Conservation (phyloP, 2,113 vertebrate genomes). For the Pseudolaguvia tuberculata region DNA sequence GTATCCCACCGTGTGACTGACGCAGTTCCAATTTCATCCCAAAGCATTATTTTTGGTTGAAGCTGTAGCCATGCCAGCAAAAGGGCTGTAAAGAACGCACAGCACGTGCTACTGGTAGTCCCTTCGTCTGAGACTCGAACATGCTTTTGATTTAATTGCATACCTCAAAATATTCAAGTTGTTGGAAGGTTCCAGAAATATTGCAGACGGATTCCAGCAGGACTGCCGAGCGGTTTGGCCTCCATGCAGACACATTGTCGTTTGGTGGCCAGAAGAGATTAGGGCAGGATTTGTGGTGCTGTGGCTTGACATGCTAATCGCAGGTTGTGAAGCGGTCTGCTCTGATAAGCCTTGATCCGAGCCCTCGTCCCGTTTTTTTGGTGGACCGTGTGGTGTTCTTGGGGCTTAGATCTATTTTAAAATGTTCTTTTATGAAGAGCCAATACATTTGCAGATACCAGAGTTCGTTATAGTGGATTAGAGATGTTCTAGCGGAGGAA, state of each 20-base stretch:
- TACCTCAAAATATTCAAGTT: conserved; percentile 50
- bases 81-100: conserved; percentile 8
- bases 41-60: conserved; percentile 33
- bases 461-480: conserved; percentile 20
- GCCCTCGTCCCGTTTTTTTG: conserved; percentile 21
- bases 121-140: conserved; percentile 32
- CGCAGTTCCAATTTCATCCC: conserved; percentile 37
- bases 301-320: conserved; percentile 44
- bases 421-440: conserved; percentile 57
- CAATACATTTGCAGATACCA: conserved; percentile 46
- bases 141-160: conserved; percentile 42
- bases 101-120: background rate
- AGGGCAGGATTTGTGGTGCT: background rate
- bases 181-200: conserved; percentile 56
- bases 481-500: background rate
- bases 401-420: conserved; percentile 46
- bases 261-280: conserved; percentile 56
- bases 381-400: conserved; percentile 52
- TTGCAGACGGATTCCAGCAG: conserved; percentile 50
- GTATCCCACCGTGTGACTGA: conserved; percentile 10
- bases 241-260: conserved; percentile 56
- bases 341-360: conserved; percentile 30
- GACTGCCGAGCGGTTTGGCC: conserved; percentile 53
- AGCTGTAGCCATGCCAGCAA: conserved; percentile 4
- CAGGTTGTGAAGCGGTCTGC: conserved; percentile 41